Base-by-base conservation (phyloP, 2,888 invertebrate genomes). In the Drosophila mayaguana region DNA sequence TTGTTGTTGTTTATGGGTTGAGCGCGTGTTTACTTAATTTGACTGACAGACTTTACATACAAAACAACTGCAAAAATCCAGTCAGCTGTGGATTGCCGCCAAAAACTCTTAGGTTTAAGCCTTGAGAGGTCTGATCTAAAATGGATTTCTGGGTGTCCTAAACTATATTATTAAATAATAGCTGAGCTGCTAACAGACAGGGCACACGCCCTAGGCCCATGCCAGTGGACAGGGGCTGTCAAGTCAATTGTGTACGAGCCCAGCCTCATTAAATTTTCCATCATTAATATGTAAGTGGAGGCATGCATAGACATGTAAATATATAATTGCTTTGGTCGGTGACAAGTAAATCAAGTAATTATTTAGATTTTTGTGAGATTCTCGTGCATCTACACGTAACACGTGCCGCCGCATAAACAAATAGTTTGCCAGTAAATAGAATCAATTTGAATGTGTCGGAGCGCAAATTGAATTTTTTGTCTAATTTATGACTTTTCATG, bases 301-400 rank as follows among this genome's bases (percentile, higher is more conserved):
- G 9, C 46, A 5, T 46, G 28, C 28, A 46, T 40, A 59, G 57
- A 57, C 45, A 79, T 81, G 76, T 72, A 83, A 81, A 83, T 85
- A 73, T 75, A 72, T 75, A 73, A 83, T 86, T 76, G 83, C 56
- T 66, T 74, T 69, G 55, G 50, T 67, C 68, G 74, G 68, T 83
- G 79, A 86, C 86, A 83, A 77, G 66, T 83, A 71, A 83, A 74
- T 72, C 72, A 81, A 81, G 72, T 61, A 79, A 86, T 81, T 83
- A 81, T 71, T 74, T 48, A 2, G 11, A 28, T n/a, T 48, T 48
- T 48, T 75, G 28, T 68, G 65, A 68, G 76, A 83, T 81, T 66
- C 48, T 28, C 64, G 18, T 42, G 46, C 48, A 42, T 36, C 48
- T 66, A 68, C 67, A 54, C 53, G 61, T 57, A 57, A 66, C 73